Evolutionary conservation across 1,140 invertebrate species (phyloP).

Genomic region (Matsumurasca onukii): DNA sequence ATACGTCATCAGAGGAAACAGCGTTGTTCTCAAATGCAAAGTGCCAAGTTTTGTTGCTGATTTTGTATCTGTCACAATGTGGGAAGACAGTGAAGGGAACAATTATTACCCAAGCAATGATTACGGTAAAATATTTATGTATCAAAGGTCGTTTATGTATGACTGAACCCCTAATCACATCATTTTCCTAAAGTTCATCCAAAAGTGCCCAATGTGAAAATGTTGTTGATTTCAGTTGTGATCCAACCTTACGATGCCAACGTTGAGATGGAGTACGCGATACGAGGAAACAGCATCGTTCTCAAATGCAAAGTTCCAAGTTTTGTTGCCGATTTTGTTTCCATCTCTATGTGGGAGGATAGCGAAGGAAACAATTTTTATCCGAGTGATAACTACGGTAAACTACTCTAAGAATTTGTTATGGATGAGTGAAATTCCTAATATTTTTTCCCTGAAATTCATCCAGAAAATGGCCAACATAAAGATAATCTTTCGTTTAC

Average conservation of each 20-base stretch:
- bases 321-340: slow-evolving; percentile 90
- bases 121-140: slow-evolving; percentile 37
- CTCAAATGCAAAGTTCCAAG: slow-evolving; percentile 93
- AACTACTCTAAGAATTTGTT: too few relatives aligned
- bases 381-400: slow-evolving; percentile 35
- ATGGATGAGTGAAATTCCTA: too few relatives aligned
- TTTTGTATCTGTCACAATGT: slow-evolving; percentile 84
- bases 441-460: too few relatives aligned
- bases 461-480: too few relatives aligned
- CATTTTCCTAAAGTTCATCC: too few relatives aligned
- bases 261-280: slow-evolving; percentile 92
- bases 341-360: slow-evolving; percentile 79
- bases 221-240: slow-evolving; percentile 76
- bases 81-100: slow-evolving; percentile 57
- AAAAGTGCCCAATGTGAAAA: too few relatives aligned
- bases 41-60: slow-evolving; percentile 93
- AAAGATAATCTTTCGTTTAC: too few relatives aligned
- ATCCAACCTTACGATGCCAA: slow-evolving; percentile 80
- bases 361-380: slow-evolving; percentile 37
- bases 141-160: too few relatives aligned
- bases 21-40: slow-evolving; percentile 90
- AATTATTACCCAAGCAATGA: slow-evolving; percentile 34
- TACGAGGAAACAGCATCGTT: slow-evolving; percentile 86
- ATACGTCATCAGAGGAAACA: slow-evolving; percentile 90
- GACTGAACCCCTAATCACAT: too few relatives aligned